A percentile compares a stretch with the other conserved stretches of the same genome.
Evolutionary conservation across 2,113 vertebrate genomes (phyloP).

Genomic region (Thalassoma bifasciatum): DNA sequence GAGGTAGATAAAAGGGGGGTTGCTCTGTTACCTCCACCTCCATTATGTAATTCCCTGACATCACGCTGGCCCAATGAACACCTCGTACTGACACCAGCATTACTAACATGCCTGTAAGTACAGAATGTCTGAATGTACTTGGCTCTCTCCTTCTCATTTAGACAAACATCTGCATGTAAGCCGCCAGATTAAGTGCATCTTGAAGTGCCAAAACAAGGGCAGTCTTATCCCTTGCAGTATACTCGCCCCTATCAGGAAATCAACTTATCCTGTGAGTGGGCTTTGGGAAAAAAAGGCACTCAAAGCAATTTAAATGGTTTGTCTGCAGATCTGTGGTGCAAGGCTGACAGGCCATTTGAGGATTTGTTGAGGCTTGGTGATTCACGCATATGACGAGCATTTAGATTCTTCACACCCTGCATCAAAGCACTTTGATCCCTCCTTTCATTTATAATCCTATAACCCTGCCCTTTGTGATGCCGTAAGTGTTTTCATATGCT

Average conservation of each 20-base stretch:
- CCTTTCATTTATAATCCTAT: slow-evolving; percentile 53
- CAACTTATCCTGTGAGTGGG: slow-evolving; percentile 37
- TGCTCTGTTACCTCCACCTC: slow-evolving; percentile 20
- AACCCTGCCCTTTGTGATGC: slow-evolving; percentile 38
- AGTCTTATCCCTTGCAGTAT: slow-evolving; percentile 14
- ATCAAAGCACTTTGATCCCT: slow-evolving; percentile 54
- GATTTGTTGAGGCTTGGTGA: slow-evolving; percentile 49
- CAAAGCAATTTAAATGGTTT: slow-evolving; percentile 48
- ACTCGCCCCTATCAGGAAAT: slow-evolving; percentile 48
- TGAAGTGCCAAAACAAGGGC: slow-evolving; percentile 31
- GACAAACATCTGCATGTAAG: slow-evolving; percentile 25
- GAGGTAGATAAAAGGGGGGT: slow-evolving; percentile 47
- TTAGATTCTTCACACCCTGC: slow-evolving; percentile 41
- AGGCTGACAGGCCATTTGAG: slow-evolving; percentile 47
- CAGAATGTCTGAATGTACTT: neutral
- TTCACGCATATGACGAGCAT: slow-evolving; percentile 39
- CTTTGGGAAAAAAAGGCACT: slow-evolving; percentile 27
- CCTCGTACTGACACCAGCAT: slow-evolving; percentile 6
- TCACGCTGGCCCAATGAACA: slow-evolving; percentile 15
- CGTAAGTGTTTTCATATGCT: slow-evolving; percentile 16
- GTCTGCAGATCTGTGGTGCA: slow-evolving; percentile 31
- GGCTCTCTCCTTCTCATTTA: slow-evolving; percentile 17
- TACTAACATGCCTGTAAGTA: neutral
- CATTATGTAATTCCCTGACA: slow-evolving; percentile 63
- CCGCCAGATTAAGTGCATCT: slow-evolving; percentile 13